Conservation (phyloP, 2,888 invertebrate species). For the Ommatoiulus sabulosus region DNA sequence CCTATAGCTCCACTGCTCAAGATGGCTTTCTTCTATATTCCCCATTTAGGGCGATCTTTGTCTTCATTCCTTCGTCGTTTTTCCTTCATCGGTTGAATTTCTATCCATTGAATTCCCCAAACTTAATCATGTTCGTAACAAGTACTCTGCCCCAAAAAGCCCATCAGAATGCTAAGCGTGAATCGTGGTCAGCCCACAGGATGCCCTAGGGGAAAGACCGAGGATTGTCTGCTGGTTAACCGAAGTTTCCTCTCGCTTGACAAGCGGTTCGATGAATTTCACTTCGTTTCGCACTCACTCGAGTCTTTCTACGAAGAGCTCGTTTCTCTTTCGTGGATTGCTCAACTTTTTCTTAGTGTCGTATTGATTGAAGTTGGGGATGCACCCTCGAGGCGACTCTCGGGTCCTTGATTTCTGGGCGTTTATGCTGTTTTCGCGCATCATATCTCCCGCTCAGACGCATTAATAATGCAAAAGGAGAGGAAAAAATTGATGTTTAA, state of each 20-base stretch:
- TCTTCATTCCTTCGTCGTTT: neutral
- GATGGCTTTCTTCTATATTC: neutral
- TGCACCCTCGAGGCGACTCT: neutral
- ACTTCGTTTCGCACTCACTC: neutral
- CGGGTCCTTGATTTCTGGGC: constrained; percentile 15
- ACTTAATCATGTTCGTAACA: constrained; percentile 13
- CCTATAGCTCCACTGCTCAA: too few relatives aligned
- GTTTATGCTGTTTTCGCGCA: neutral
- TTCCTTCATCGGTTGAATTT: neutral
- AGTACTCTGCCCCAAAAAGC: neutral
- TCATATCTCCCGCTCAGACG: neutral
- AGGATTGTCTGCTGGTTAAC: constrained; percentile 27
- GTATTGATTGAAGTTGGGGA: neutral
- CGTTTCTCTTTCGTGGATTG: too few relatives aligned
- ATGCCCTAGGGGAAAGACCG: neutral
- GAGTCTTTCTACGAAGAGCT: too few relatives aligned
- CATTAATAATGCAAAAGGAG: neutral
- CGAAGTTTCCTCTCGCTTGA: neutral
- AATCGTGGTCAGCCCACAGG: neutral
- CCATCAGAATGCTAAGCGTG: constrained; percentile 29
- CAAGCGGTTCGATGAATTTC: neutral
- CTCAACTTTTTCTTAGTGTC: neutral
- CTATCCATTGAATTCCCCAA: constrained; percentile 8
- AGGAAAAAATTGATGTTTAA: neutral
- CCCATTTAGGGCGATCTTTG: neutral